Conservation (phyloP, 92 coral and sea anemone genomes). For the Paragorgia papillata region DNA sequence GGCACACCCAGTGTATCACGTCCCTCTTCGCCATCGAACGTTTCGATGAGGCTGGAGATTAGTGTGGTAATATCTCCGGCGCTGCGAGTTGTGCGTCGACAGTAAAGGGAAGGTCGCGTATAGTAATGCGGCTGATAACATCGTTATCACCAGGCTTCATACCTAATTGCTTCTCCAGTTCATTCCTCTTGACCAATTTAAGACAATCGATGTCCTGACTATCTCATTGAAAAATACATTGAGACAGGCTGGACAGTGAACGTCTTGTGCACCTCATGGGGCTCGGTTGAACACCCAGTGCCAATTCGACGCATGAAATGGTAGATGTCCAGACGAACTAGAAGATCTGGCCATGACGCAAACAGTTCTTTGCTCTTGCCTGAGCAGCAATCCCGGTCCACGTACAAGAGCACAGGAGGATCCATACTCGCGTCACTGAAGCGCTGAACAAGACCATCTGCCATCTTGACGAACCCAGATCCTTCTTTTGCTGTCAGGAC, state of each 20-base stretch:
- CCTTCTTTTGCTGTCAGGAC: slow-evolving; percentile 26
- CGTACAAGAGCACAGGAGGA: slow-evolving; percentile 46
- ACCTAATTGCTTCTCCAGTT: neutral
- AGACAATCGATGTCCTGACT: neutral
- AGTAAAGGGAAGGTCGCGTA: slow-evolving; percentile 57
- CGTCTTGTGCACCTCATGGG: slow-evolving; percentile 50
- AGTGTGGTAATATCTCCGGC: neutral
- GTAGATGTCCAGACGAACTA: slow-evolving; percentile 48
- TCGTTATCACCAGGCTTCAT: neutral
- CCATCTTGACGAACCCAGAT: slow-evolving; percentile 45
- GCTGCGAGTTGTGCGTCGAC: slow-evolving; percentile 55
- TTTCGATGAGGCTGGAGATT: slow-evolving; percentile 13
- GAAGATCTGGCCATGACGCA: slow-evolving; percentile 36
- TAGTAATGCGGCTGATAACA: neutral
- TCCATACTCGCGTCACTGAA: slow-evolving; percentile 30
- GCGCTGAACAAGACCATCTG: slow-evolving; percentile 48
- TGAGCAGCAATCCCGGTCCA: slow-evolving; percentile 61
- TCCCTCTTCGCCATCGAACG: slow-evolving; percentile 24
- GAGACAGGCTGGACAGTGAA: slow-evolving; percentile 52
- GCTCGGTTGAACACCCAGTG: slow-evolving; percentile 53
- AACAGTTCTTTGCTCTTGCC: slow-evolving; percentile 43
- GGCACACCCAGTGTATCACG: slow-evolving; percentile 39
- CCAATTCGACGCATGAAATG: slow-evolving; percentile 65
- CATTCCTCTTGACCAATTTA: neutral
- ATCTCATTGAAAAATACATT: slow-evolving; percentile 48